phyloP scores from a whole-genome alignment of 2,888 invertebrate species.

The Callosobruchus maculatus region DNA sequence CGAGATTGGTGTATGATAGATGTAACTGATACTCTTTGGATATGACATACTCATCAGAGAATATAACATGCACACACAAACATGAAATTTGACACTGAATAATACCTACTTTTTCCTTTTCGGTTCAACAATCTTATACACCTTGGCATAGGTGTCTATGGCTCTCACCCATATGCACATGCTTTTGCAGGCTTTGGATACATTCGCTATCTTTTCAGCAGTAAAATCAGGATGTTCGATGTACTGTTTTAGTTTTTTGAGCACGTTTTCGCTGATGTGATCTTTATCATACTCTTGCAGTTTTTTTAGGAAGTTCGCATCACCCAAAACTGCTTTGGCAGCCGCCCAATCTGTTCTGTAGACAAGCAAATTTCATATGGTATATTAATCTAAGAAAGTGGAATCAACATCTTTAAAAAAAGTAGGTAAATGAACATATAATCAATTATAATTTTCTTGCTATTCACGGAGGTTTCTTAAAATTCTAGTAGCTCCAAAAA shows the following conservation, averaged over 20 bases:
- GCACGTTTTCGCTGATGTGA: constrained; percentile 69
- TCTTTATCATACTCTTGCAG: constrained; percentile 85
- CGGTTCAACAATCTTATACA: constrained; percentile 83
- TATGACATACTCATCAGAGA: no score
- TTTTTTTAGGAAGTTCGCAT: constrained; percentile 77
- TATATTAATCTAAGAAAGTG: no score
- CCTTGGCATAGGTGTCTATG: constrained; percentile 83
- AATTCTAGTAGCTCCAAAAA: no score
- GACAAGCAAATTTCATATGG: no score
- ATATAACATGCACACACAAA: no score
- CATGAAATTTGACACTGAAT: constrained; percentile 5
- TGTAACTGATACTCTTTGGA: no score
- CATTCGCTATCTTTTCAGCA: constrained; percentile 79
- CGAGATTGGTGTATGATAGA: no score
- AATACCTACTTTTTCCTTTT: constrained; percentile 67
- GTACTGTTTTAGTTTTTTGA: constrained; percentile 79
- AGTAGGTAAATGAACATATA: no score
- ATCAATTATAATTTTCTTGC: no score
- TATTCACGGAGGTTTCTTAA: no score
- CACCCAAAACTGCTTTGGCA: constrained; percentile 77
- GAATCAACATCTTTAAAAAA: no score
- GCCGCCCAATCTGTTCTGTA: constrained; percentile 81
- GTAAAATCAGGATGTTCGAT: constrained; percentile 82
- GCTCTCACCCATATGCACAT: constrained; percentile 92
- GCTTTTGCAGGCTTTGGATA: constrained; percentile 83